Evolutionary conservation across 1,140 invertebrate species (phyloP), one percentile per base, ranked within the genome.

Genomic region (Trichoplusia ni): DNA sequence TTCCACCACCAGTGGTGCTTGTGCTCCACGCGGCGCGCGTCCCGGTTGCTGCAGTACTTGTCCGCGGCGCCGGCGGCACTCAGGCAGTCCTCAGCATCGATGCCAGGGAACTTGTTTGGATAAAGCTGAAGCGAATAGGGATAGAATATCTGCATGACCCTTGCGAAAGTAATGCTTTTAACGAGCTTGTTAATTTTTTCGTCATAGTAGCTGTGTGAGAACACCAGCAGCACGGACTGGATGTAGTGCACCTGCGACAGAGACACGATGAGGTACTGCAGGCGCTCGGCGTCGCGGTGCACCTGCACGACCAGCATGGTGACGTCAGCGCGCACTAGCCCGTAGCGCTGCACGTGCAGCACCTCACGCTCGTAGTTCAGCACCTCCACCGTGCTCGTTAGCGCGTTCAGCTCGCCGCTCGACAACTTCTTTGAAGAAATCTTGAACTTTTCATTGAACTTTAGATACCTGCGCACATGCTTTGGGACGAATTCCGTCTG

Each of bases 1-100:
- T 99, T 99, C 98, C 98, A 99, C 95, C 98, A 99, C 98, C 98
- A 99, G 80, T 99, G 98, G 84, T 99, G 98, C 89, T 99, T 99
- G 0, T 97, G 98, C 90, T 99, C 98, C 0, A 97, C 97, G 75
- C 97, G 97, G 76, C 95, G 96, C 0, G 97, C 96, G 83, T 99
- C 97, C 53, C 98, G 91, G 81, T 98, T 98, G 82, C 98, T 97
- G 0, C 97, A 98, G 91, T 98, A 98, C 88, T 94, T 96, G 70
- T 94, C 94, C 25, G 96, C 95, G 0, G 0, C 13, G 2, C 13
- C 4, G 7, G 0, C n/a, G 4, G 0, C 6, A 64, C 96, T 89
- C 0, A 96, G 95, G 90, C 98, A 99, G 87, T 99, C 98, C 66
- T 95, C 94, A 1, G 96, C 94, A 83, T 97, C 96, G 67, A 96